Conservation (phyloP, 1,140 invertebrate species). For the Macrotrachela quadricornifera region DNA sequence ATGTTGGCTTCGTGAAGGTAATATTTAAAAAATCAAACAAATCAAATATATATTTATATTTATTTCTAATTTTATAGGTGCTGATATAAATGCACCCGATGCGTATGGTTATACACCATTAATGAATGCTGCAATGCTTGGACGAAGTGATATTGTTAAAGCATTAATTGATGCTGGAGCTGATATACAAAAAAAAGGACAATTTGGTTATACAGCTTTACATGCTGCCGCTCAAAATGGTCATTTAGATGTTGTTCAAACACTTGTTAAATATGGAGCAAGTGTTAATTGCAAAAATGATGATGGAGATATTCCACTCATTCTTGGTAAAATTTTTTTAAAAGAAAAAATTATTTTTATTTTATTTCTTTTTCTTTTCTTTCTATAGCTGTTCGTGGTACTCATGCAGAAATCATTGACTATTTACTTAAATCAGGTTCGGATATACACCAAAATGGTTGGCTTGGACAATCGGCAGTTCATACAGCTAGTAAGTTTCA, state of each 20-base stretch:
- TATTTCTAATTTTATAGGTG: not conserved
- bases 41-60: too few relatives aligned
- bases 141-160: not conserved
- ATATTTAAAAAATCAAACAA: not conserved
- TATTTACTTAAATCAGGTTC: too few relatives aligned
- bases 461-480: too few relatives aligned
- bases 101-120: constrained; percentile 8
- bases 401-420: too few relatives aligned
- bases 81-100: constrained; percentile 4
- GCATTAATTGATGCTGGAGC: constrained; percentile 5
- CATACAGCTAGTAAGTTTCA: too few relatives aligned
- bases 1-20: constrained; percentile 7
- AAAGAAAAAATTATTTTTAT: too few relatives aligned
- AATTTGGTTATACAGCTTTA: constrained; percentile 4
- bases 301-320: constrained; percentile 1
- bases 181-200: constrained; percentile 5
- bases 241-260: constrained; percentile 1
- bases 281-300: constrained; percentile 5
- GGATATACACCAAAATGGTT: too few relatives aligned
- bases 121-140: not conserved
- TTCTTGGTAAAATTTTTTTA: not conserved
- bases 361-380: too few relatives aligned
- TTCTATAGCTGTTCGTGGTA: too few relatives aligned
- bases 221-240: constrained; percentile 8
- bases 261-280: not conserved